Conservation (phyloP, 2,888 invertebrate species). For the Steromphala cineraria region DNA sequence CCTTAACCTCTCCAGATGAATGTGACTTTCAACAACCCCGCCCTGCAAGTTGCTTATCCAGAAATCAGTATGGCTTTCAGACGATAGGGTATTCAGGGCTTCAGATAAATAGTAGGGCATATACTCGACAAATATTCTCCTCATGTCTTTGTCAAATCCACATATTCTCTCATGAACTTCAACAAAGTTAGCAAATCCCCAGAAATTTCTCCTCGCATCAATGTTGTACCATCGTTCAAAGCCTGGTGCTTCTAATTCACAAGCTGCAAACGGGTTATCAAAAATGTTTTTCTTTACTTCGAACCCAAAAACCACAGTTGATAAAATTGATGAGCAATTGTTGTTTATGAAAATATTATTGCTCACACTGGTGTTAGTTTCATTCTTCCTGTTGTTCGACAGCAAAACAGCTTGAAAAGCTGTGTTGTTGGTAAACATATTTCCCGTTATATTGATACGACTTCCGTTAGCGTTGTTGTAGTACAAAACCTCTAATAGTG, state of each 20-base stretch:
- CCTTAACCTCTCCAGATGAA: background rate
- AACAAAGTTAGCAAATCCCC: background rate
- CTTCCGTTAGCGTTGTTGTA: background rate
- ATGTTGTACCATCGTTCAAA: constrained; percentile 10
- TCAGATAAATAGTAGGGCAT: constrained; percentile 28
- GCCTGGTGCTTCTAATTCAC: background rate
- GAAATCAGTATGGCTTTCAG: background rate
- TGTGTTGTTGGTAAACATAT: background rate
- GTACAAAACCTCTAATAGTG: background rate
- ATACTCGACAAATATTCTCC: constrained; percentile 18
- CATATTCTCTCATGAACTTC: constrained; percentile 26
- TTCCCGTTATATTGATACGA: background rate
- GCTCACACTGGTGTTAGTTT: constrained; percentile 10
- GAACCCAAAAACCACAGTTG: background rate
- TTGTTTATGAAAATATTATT: constrained; percentile 25
- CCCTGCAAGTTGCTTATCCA: background rate
- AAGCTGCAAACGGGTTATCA: background rate
- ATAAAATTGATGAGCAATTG: background rate
- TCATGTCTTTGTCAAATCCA: constrained; percentile 36
- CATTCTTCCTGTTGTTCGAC: background rate
- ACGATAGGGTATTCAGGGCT: background rate
- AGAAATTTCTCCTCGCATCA: constrained; percentile 28
- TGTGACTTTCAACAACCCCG: background rate
- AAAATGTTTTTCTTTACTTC: constrained; percentile 29
- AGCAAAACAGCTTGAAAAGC: background rate